phyloP scores from a whole-genome alignment of 2,113 vertebrate species.

The Numida meleagris region DNA sequence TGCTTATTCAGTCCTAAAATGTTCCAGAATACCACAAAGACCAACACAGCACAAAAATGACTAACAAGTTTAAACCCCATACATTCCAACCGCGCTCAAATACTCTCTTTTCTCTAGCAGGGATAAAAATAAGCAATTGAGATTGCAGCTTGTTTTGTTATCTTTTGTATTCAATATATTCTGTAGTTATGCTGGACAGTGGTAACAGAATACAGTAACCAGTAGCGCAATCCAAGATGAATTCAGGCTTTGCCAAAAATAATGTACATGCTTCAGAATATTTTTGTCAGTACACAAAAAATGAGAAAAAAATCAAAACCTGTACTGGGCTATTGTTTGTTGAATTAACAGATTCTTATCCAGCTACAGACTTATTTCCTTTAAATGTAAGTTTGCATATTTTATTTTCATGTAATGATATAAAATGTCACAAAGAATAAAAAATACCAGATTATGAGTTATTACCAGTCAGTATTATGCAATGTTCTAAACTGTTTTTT shows the following conservation, averaged over 20 bases:
- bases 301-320: background rate
- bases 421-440: background rate
- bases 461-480: background rate
- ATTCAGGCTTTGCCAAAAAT: conserved; percentile 18
- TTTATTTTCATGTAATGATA: background rate
- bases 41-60: background rate
- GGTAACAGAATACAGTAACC: background rate
- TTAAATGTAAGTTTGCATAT: background rate
- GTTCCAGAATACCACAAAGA: background rate
- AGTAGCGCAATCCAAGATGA: background rate
- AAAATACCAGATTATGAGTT: background rate
- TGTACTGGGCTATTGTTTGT: background rate
- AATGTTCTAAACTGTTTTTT: background rate
- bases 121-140: background rate
- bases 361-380: background rate
- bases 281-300: background rate
- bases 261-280: background rate
- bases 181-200: background rate
- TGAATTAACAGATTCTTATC: background rate
- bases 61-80: background rate
- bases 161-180: background rate
- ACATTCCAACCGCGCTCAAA: conserved; percentile 1
- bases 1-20: background rate
- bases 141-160: background rate
- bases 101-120: background rate